Percentiles rank a stretch among this genome's conserved stretches.
Conservation (phyloP, 2,888 invertebrate species). For the Pasiphila rectangulata region DNA sequence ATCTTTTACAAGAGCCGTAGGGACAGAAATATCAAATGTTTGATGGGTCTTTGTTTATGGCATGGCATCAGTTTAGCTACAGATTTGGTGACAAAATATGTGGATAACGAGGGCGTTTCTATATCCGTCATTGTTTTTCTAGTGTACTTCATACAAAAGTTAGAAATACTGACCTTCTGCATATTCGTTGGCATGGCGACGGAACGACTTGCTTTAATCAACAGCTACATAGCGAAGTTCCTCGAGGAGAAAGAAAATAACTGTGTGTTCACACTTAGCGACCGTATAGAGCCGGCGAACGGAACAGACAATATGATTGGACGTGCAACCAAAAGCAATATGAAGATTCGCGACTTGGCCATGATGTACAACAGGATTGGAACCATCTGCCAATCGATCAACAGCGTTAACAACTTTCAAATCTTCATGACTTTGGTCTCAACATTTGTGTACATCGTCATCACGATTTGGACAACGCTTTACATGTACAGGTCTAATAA, state of each 20-base stretch:
- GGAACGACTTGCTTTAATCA: constrained; percentile 45
- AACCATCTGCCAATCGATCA: constrained; percentile 46
- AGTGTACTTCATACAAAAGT: constrained; percentile 44
- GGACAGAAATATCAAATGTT: constrained; percentile 25
- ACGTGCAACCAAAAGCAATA: constrained; percentile 37
- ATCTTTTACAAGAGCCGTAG: constrained; percentile 31
- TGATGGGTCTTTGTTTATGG: constrained; percentile 29
- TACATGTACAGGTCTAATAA: constrained; percentile 43
- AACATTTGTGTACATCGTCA: constrained; percentile 53
- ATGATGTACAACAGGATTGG: constrained; percentile 51
- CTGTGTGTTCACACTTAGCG: constrained; percentile 39
- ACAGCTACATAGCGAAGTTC: constrained; percentile 45
- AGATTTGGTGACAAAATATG: constrained; percentile 30
- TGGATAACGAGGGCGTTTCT: constrained; percentile 5
- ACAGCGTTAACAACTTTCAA: constrained; percentile 55
- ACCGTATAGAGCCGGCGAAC: constrained; percentile 30
- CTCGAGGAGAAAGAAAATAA: constrained; percentile 37
- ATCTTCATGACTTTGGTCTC: constrained; percentile 56
- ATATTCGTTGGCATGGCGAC: constrained; percentile 46
- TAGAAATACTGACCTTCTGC: constrained; percentile 50
- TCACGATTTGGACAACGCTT: constrained; percentile 53
- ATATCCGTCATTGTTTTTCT: constrained; percentile 28
- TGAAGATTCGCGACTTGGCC: constrained; percentile 51
- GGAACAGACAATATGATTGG: constrained; percentile 39
- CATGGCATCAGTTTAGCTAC: constrained; percentile 31